A percentile compares a stretch with the other conserved stretches of the same genome.
These are phyloP conservation scores for Lanius ludovicianus DNA, from an alignment of 2,113 vertebrate genomes.

Conservation along the genomic window DNA sequence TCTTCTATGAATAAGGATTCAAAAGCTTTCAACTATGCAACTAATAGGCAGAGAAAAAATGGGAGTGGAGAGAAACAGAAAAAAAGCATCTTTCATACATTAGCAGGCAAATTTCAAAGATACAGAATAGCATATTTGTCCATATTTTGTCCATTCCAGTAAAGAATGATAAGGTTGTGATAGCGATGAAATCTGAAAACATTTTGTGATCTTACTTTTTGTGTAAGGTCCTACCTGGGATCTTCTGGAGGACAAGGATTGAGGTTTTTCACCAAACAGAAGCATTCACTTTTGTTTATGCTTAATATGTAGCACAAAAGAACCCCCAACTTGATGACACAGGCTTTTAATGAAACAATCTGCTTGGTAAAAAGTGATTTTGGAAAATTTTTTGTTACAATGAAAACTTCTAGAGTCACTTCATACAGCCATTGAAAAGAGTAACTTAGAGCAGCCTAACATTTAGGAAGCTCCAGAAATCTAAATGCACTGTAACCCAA, in stretches of 20 bases:
- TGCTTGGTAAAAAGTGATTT: background rate
- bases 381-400: background rate
- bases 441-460: background rate
- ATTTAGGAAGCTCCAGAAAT: background rate
- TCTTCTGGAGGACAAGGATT: background rate
- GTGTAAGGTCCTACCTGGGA: background rate
- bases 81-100: background rate
- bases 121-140: background rate
- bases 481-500: background rate
- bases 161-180: background rate
- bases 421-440: background rate
- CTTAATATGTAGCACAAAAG: background rate
- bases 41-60: background rate
- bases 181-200: background rate
- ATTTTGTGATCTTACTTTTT: background rate
- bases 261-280: background rate
- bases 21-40: background rate
- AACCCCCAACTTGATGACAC: rapidly evolving
- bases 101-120: background rate
- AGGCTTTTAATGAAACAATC: background rate
- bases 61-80: background rate
- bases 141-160: background rate
- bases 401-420: background rate
- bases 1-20: background rate
- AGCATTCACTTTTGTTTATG: background rate